Conservation (phyloP, 2,888 invertebrate species). For the Drosophila algonquin region DNA sequence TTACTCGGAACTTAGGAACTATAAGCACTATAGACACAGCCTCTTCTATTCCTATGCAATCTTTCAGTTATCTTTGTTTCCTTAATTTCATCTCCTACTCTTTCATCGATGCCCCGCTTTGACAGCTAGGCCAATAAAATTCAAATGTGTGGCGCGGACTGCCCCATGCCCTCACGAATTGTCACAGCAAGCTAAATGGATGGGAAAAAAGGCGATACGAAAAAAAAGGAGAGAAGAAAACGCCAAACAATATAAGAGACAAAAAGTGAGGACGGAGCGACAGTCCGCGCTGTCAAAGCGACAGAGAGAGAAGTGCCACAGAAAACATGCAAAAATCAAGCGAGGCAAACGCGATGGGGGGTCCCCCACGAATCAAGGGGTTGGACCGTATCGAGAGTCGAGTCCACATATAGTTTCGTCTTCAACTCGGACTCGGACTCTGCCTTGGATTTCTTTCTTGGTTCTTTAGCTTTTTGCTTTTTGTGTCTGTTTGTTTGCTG, state of each 20-base stretch:
- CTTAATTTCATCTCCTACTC: background rate
- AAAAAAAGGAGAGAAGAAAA: constrained; percentile 34
- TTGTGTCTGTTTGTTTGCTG: constrained; percentile 29
- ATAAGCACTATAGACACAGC: background rate
- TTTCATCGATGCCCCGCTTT: constrained; percentile 46
- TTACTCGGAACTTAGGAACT: too few species aligned
- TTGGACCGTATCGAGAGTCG: constrained; percentile 39
- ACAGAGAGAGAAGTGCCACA: constrained; percentile 64
- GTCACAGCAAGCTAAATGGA: constrained; percentile 60
- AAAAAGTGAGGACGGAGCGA: constrained; percentile 36
- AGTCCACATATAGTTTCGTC: constrained; percentile 51
- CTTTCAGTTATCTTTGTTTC: background rate
- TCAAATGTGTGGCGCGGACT: constrained; percentile 81
- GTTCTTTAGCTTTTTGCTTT: constrained; percentile 1
- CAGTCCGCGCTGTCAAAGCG: constrained; percentile 66
- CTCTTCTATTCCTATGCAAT: background rate
- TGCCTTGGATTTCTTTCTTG: constrained; percentile 30
- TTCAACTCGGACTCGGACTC: constrained; percentile 5
- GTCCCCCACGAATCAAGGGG: constrained; percentile 50
- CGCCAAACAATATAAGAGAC: constrained; percentile 69
- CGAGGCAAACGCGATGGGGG: constrained; percentile 3
- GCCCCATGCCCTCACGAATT: constrained; percentile 62
- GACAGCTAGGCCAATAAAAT: constrained; percentile 83
- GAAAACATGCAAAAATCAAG: constrained; percentile 74
- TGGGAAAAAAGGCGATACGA: constrained; percentile 20